phyloP scores from a whole-genome alignment of 2,113 vertebrate genomes.

The Lipophrys pholis region DNA sequence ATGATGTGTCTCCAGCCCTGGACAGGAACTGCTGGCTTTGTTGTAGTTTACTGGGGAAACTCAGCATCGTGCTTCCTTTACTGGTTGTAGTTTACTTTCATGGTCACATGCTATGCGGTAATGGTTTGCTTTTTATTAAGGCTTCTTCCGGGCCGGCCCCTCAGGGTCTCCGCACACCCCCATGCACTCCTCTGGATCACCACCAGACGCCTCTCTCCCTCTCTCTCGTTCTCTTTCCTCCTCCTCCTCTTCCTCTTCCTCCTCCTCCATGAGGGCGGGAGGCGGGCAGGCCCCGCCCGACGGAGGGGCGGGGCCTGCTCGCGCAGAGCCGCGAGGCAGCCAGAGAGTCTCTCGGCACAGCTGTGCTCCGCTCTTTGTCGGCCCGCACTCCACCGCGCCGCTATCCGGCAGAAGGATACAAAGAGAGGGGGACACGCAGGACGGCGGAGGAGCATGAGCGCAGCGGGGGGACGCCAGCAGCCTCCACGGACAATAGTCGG shows the following conservation, averaged over 20 bases:
- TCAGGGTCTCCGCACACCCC: background rate
- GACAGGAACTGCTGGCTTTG: no score
- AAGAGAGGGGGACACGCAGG: slow-evolving; percentile 49
- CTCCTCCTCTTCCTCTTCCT: no score
- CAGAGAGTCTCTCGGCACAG: slow-evolving; percentile 61
- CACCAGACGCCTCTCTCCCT: slow-evolving; percentile 50
- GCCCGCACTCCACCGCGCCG: slow-evolving; percentile 8
- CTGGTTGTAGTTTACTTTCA: background rate
- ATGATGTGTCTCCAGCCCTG: no score
- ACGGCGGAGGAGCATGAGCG: slow-evolving; percentile 46
- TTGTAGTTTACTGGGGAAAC: no score
- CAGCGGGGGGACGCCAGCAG: slow-evolving; percentile 52
- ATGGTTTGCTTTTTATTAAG: slow-evolving; percentile 20
- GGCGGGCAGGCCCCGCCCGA: slow-evolving; percentile 72
- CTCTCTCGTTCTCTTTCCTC: background rate
- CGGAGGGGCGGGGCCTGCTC: slow-evolving; percentile 60
- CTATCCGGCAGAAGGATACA: slow-evolving; percentile 53
- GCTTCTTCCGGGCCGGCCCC: slow-evolving; percentile 20
- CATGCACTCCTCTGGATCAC: slow-evolving; percentile 57
- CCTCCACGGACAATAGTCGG: slow-evolving; percentile 40
- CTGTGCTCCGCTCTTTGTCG: slow-evolving; percentile 58
- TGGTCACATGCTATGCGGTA: background rate
- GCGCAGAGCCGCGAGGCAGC: slow-evolving; percentile 50
- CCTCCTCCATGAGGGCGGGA: no score
- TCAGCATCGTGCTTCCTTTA: no score